Evolutionary conservation across 2,888 invertebrate genomes (phyloP), one percentile per base, ranked within the genome.

Genomic region (Caenorhabditis macrosperma): DNA sequence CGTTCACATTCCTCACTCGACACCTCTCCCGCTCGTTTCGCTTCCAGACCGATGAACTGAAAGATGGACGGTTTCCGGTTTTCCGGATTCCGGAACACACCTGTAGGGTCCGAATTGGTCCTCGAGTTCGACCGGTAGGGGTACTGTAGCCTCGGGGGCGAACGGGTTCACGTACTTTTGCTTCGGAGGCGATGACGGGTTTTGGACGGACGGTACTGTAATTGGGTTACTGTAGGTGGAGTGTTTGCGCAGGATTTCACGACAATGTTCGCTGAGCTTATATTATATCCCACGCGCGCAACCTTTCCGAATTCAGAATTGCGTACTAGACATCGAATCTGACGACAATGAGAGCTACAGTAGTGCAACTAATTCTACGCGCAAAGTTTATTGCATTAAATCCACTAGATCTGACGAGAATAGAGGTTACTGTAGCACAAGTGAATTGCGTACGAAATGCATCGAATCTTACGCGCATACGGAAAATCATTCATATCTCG

Each of bases 21-120:
- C 88, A 89, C 17, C 91, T 72, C 69, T 91, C 91, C 9, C 91
- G 82, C 75, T 91, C 91, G 71, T 91, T 91, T 50, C 91, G 84
- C 54, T 89, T 88, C 85, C 89, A 89, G 5, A 91, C 90, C 0
- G 91, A 88, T 0, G 88, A 88, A 7, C 88, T 87, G 54, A 82
- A 84, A n/a, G n/a, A n/a, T n/a, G n/a, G n/a, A n/a, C n/a, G n/a
- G n/a, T 35, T 38, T 26, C 10, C 26, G 9, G 9, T n/a, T 60
- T n/a, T n/a, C 10, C 10, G 9, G 1, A 30, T 64, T 48, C 1
- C 20, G 33, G 4, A 33, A 35, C 10, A 12, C n/a, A 68, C 67
- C 72, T 55, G 52, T 66, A 64, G 12, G 66, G 66, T 82, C 84
- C 88, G 17, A 84, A 84, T 35, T 86, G 83, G 22, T 89, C 89